A percentile compares a stretch with the other conserved stretches of the same genome.
Evolutionary conservation across 2,113 vertebrate species (phyloP).

Genomic region (Xenopus tropicalis): DNA sequence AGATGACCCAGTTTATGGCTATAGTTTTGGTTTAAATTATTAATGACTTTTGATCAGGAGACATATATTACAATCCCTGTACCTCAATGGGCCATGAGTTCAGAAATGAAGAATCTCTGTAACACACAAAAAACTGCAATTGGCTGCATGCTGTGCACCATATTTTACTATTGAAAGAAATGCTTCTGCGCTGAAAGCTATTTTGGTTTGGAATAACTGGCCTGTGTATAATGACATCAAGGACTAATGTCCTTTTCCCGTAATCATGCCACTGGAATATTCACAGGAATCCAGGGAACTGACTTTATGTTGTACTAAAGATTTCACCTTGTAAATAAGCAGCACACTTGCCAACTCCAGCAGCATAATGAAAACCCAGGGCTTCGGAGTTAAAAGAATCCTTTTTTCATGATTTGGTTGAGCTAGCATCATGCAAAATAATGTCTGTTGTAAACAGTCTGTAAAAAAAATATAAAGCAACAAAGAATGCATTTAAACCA

Average conservation of each 20-base stretch:
- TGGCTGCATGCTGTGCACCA: background rate
- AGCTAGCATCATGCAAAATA: background rate
- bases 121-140: no score
- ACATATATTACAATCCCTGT: no score
- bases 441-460: no score
- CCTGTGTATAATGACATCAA: constrained; percentile 25
- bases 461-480: no score
- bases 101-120: no score
- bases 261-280: constrained; percentile 34
- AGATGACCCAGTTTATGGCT: no score
- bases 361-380: constrained; percentile 6
- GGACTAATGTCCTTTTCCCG: constrained; percentile 23
- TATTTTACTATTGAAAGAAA: constrained; percentile 4
- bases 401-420: constrained; percentile 4
- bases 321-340: constrained; percentile 43
- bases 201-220: background rate
- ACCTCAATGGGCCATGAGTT: no score
- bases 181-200: background rate
- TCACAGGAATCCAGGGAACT: constrained; percentile 29
- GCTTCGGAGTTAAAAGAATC: constrained; percentile 6
- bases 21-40: no score
- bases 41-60: no score
- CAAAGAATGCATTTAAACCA: no score
- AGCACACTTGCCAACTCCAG: constrained; percentile 15
- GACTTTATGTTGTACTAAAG: constrained; percentile 39